A percentile compares a stretch with the other conserved stretches of the same genome.
phyloP scores from a whole-genome alignment of 2,888 invertebrate genomes.

The Drosophila anomalata region DNA sequence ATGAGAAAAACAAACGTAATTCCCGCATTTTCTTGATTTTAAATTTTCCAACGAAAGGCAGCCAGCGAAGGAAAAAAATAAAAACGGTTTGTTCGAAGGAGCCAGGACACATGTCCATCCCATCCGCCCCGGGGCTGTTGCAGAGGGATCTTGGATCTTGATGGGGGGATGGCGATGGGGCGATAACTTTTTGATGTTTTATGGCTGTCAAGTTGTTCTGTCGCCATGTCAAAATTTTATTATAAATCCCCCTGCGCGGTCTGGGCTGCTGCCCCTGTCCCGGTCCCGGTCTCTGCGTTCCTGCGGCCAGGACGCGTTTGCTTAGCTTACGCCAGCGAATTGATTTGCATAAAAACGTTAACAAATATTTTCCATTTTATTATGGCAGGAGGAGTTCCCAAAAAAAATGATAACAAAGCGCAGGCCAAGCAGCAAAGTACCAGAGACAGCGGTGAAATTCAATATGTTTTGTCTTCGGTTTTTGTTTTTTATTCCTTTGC shows the following conservation, averaged over 20 bases:
- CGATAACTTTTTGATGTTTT: constrained; percentile 77
- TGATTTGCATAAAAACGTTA: constrained; percentile 74
- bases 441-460: constrained; percentile 55
- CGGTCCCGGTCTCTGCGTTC: constrained; percentile 18
- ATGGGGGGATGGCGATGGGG: constrained; percentile 48
- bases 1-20: constrained; percentile 45
- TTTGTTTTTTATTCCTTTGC: constrained; percentile 12
- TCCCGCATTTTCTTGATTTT: constrained; percentile 54
- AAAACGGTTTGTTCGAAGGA: constrained; percentile 24
- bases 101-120: constrained; percentile 42
- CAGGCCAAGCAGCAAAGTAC: constrained; percentile 23
- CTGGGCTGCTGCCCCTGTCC: neutral
- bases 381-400: constrained; percentile 36
- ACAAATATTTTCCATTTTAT: constrained; percentile 69
- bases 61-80: neutral
- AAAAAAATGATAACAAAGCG: constrained; percentile 45
- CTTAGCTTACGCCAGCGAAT: constrained; percentile 39
- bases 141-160: constrained; percentile 19
- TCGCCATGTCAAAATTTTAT: constrained; percentile 68
- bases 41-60: constrained; percentile 53
- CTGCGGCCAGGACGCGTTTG: constrained; percentile 42
- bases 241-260: constrained; percentile 52
- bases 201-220: constrained; percentile 71
- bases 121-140: constrained; percentile 35
- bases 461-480: constrained; percentile 61